phyloP scores from a whole-genome alignment of 1,140 invertebrate species.

The Andricus grossulariae region DNA sequence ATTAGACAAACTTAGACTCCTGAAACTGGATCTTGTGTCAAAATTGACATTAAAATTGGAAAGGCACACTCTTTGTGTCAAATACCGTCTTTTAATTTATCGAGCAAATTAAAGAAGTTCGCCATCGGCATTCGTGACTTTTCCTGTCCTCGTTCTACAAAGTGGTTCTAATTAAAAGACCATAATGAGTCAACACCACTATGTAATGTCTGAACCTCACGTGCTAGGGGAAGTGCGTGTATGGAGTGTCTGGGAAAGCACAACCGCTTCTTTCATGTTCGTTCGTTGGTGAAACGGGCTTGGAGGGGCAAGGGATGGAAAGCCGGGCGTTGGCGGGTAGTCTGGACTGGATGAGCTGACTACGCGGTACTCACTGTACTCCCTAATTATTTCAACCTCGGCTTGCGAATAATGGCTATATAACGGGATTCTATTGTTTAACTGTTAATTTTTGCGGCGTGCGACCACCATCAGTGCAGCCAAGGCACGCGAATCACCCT shows the following conservation, averaged over 20 bases:
- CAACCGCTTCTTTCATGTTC: conserved; percentile 65
- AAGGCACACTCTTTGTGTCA: background rate
- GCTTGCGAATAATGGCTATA: conserved; percentile 58
- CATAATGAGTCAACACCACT: conserved; percentile 62
- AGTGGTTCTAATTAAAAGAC: conserved; percentile 67
- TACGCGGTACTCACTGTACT: conserved; percentile 40
- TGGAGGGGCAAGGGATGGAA: conserved; percentile 44
- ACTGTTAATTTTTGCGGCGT: conserved; percentile 64
- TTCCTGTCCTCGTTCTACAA: conserved; percentile 57
- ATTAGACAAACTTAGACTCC: too few relatives aligned
- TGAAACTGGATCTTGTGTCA: too few relatives aligned
- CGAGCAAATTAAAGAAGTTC: conserved; percentile 67
- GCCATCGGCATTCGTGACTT: conserved; percentile 58
- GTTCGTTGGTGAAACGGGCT: conserved; percentile 53
- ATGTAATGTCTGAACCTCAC: conserved; percentile 54
- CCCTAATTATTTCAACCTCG: conserved; percentile 62
- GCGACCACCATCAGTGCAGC: conserved; percentile 40
- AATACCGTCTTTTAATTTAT: conserved; percentile 59
- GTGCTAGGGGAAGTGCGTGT: conserved; percentile 47
- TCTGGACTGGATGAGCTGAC: conserved; percentile 32
- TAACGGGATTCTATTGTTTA: conserved; percentile 63
- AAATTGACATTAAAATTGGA: background rate
- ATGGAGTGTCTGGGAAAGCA: conserved; percentile 61
- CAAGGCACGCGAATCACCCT: conserved; percentile 52
- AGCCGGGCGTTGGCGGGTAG: conserved; percentile 33